Conservation (phyloP, 2,113 vertebrate genomes). For the Myotis davidii region DNA sequence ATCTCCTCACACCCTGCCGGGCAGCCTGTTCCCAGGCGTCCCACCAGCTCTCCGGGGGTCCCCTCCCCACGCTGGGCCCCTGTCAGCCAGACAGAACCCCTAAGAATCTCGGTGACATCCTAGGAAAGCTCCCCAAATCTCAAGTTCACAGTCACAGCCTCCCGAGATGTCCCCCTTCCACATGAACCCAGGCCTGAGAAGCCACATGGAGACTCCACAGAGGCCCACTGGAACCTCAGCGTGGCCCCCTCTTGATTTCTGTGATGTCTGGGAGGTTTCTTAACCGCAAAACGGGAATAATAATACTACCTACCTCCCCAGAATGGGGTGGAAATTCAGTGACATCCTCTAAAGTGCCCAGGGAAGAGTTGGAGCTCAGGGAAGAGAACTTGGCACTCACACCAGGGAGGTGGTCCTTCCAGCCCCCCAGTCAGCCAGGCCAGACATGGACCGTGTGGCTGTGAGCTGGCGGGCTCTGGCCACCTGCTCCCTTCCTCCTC, state of each 20-base stretch:
- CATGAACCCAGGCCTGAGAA: background rate
- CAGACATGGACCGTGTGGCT: background rate
- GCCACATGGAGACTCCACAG: background rate
- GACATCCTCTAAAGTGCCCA: background rate
- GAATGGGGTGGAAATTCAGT: background rate
- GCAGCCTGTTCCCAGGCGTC: background rate
- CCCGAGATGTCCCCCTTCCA: background rate
- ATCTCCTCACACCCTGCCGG: background rate
- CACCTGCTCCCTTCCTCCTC: background rate
- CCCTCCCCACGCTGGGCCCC: background rate
- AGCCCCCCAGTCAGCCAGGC: background rate
- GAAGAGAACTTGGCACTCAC: background rate
- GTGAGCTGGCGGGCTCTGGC: background rate
- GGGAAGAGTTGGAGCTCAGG: background rate
- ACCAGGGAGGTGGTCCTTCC: background rate
- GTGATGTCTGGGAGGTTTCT: background rate
- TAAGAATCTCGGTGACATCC: background rate
- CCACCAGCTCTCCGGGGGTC: background rate
- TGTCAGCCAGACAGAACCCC: background rate
- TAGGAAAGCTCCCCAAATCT: background rate
- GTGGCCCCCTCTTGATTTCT: background rate
- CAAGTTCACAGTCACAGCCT: background rate
- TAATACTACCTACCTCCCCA: background rate
- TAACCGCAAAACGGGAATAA: background rate
- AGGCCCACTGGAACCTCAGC: background rate